Evolutionary conservation across 2,113 vertebrate genomes (phyloP).

Genomic region (Chionis minor): DNA sequence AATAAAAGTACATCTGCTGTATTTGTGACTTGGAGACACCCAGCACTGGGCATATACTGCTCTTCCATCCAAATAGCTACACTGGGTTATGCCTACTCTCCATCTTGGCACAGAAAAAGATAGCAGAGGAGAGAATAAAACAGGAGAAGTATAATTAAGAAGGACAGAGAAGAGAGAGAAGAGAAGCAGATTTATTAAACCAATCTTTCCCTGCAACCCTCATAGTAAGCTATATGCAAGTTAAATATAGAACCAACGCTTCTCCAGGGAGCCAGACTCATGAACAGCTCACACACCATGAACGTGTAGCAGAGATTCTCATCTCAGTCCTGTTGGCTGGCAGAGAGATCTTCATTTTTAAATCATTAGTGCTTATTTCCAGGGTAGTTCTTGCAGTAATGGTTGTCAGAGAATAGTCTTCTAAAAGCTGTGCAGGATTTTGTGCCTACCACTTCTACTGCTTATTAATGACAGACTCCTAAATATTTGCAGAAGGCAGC

Average conservation of each 20-base stretch:
- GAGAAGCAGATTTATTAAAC: not conserved
- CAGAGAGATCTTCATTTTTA: not conserved
- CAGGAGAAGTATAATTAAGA: not conserved
- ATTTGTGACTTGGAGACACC: not conserved
- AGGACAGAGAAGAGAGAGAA: not conserved
- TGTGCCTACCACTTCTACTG: not conserved
- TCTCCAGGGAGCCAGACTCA: not conserved
- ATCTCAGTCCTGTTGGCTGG: not conserved
- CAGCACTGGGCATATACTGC: not conserved
- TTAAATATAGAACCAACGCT: conserved; percentile 15
- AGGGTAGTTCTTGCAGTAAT: not conserved
- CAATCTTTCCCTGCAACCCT: not conserved
- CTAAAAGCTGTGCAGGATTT: not conserved
- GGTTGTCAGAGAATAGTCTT: not conserved
- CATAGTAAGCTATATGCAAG: not conserved
- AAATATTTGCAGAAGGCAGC: not conserved
- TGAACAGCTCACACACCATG: not conserved
- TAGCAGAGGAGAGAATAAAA: not conserved
- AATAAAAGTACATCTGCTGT: not conserved
- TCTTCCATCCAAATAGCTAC: not conserved
- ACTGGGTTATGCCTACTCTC: not conserved
- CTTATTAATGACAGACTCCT: conserved; percentile 57
- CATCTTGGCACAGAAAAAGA: not conserved
- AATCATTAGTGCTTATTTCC: not conserved
- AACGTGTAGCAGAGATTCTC: not conserved